phyloP scores from a whole-genome alignment of 2,888 invertebrate genomes.

The Lasioglossum oenotherae region DNA sequence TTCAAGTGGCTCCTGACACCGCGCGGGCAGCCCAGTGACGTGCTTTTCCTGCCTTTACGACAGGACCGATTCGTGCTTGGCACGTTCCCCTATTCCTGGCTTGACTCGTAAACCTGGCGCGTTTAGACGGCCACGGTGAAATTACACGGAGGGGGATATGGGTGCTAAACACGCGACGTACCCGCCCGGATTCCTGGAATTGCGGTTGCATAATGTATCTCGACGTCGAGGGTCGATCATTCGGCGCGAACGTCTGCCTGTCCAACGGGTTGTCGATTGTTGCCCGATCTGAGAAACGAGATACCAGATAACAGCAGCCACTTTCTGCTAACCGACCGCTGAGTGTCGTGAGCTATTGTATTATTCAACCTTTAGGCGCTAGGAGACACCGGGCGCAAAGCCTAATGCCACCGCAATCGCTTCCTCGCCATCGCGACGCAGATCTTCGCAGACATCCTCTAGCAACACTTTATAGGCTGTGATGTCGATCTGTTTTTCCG shows the following conservation, averaged over 20 bases:
- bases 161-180: conserved; percentile 53
- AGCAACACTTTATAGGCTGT: not conserved
- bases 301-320: not conserved
- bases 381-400: not conserved
- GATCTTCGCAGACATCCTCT: not conserved
- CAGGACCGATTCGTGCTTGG: conserved; percentile 69
- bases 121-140: conserved; percentile 54
- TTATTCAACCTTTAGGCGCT: not conserved
- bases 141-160: conserved; percentile 54
- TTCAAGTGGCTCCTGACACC: conserved; percentile 34
- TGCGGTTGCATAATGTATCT: conserved; percentile 65
- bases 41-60: conserved; percentile 68
- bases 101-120: conserved; percentile 62
- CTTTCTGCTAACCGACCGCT: not conserved
- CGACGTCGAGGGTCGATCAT: conserved; percentile 60
- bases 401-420: conserved; percentile 1
- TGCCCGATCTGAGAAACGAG: conserved; percentile 8
- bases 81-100: conserved; percentile 61
- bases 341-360: not conserved
- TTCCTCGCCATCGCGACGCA: not conserved
- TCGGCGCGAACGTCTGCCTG: conserved; percentile 16
- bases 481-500: not conserved
- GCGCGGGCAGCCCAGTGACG: conserved; percentile 23
- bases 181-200: conserved; percentile 62
- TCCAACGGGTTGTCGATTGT: conserved; percentile 23